Conservation (phyloP, 2,888 invertebrate species). For the Andrena minutula region DNA sequence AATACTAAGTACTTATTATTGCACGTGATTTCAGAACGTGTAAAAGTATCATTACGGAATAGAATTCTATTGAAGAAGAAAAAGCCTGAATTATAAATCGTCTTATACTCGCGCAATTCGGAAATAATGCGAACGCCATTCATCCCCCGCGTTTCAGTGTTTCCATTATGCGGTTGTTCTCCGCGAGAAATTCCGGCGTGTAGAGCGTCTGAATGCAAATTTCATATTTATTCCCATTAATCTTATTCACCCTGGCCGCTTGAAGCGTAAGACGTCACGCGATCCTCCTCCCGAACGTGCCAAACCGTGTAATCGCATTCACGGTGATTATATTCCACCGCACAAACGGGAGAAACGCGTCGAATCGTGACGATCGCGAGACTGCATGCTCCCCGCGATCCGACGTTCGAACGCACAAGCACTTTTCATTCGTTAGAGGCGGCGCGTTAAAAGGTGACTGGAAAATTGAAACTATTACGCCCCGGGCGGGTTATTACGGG, state of each 20-base stretch:
- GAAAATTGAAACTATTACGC: conserved; percentile 60
- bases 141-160: neutral
- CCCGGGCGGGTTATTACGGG: conserved; percentile 19
- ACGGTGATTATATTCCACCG: conserved; percentile 7
- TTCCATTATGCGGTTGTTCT: conserved; percentile 15
- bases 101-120: neutral
- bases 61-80: too few relatives aligned
- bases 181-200: conserved; percentile 15
- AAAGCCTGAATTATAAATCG: too few relatives aligned
- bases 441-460: conserved; percentile 39
- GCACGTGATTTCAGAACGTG: neutral
- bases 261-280: conserved; percentile 21
- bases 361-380: neutral
- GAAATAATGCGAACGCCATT: conserved; percentile 23
- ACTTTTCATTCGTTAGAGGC: conserved; percentile 34
- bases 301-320: conserved; percentile 14
- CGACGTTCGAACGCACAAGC: neutral
- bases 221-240: conserved; percentile 45
- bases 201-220: conserved; percentile 22
- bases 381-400: conserved; percentile 1
- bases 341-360: conserved; percentile 12
- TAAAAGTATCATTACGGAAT: neutral
- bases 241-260: conserved; percentile 17
- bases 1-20: neutral
- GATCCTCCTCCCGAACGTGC: conserved; percentile 1